Evolutionary conservation across 2,113 vertebrate species (phyloP), one percentile per base, ranked within the genome.

Genomic region (Thamnophis sirtalis): DNA sequence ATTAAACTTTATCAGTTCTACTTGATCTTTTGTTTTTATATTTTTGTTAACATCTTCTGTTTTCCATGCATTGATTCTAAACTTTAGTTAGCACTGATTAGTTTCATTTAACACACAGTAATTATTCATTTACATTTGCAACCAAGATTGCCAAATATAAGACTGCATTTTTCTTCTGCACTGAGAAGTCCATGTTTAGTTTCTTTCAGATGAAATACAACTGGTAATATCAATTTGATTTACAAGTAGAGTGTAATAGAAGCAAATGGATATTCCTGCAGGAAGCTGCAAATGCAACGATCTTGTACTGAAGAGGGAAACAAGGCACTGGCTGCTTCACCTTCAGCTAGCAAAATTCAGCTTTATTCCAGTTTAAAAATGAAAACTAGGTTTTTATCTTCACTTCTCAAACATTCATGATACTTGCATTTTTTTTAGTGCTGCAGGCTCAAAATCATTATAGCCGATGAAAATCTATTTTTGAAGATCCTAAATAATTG

Each of bases 51-150:
- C 33, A 38, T 80, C 33, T 80, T 80, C 17, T 43, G 17, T 9
- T 80, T 80, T 80, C 63, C 13, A 33, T 68, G 63, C n/a, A 68
- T 68, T 33, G 28, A 53, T 53, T 87, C 15, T 68, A 26, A 91
- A 53, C 22, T 54, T 60, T 24, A 87, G 49, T 87, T 43, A 87
- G 53, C 22, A 48, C 9, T 43, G 58, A 56, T 89, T 50, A 28
- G 28, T 92, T 60, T 89, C 38, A 43, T 92, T 89, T 92, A 92
- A 60, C 13, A 43, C n/a, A 58, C 38, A 84, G 58, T 92, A 54
- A n/a, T 33, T 73, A 49, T n/a, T 49, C 21, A 22, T 68, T 68
- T 55, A 17, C 51, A 58, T 33, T 63, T 63, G 11, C 55, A 87
- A 33, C 9, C 33, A 58, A 38, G 22, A 17, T 54, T 43, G 60